Percentiles rank a stretch among this genome's conserved stretches.
These are phyloP conservation scores for Dolichotis patagonum DNA, from an alignment of 2,113 vertebrate genomes.

Conservation along the genomic window DNA sequence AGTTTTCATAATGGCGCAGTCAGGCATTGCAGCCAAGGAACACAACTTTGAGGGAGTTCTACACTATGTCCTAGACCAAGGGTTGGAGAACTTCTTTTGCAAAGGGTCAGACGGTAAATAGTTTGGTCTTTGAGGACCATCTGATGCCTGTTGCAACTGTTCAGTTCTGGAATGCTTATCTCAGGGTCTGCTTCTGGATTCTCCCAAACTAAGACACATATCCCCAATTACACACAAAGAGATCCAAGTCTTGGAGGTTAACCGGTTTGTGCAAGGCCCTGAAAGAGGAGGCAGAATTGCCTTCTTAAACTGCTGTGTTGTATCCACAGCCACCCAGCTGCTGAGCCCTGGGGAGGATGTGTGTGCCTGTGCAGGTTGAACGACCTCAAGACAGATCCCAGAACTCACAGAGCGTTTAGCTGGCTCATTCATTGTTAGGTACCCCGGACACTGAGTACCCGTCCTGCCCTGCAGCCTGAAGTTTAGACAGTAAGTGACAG, in stretches of 20 bases:
- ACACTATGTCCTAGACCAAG: not conserved
- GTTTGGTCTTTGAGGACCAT: not conserved
- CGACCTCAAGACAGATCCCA: not conserved
- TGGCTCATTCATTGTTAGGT: not conserved
- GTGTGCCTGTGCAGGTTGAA: not conserved
- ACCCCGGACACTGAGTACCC: not conserved
- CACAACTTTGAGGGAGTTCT: not conserved
- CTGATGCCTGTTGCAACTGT: not conserved
- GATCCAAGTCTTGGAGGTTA: not conserved
- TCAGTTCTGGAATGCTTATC: not conserved
- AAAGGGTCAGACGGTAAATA: not conserved
- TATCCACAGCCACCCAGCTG: not conserved
- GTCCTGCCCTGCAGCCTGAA: not conserved
- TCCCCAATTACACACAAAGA: not conserved
- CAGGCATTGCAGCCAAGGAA: not conserved
- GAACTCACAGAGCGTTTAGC: not conserved
- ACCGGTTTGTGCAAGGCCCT: not conserved
- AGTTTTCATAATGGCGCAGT: not conserved
- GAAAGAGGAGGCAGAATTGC: not conserved
- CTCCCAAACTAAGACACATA: not conserved
- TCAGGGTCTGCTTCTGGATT: not conserved
- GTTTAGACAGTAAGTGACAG: not conserved
- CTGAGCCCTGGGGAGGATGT: not conserved
- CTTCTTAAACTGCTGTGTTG: not conserved
- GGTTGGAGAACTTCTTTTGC: not conserved